Evolutionary conservation across 1,140 invertebrate species (phyloP).

Genomic region (Macrocentrus cingulum): DNA sequence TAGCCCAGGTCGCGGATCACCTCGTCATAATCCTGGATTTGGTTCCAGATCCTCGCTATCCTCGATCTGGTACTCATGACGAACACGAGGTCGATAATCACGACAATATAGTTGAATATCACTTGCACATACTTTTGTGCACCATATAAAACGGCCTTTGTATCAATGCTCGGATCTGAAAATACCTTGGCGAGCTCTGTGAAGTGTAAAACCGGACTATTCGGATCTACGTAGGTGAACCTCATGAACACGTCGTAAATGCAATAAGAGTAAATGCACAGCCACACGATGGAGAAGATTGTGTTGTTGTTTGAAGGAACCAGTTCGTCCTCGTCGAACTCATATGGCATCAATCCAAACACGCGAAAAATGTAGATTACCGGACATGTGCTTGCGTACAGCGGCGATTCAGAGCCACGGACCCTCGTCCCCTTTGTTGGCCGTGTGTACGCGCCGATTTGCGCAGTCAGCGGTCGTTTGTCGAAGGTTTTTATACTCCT

Average conservation of each 20-base stretch:
- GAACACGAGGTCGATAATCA: constrained; percentile 30
- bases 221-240: background rate
- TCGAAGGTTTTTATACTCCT: too few relatives aligned
- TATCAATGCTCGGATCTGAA: background rate
- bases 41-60: constrained; percentile 44
- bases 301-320: constrained; percentile 35
- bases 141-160: background rate
- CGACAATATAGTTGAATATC: constrained; percentile 37
- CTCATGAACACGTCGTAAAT: constrained; percentile 26
- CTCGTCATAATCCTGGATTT: constrained; percentile 45
- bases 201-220: constrained; percentile 20
- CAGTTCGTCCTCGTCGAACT: constrained; percentile 36
- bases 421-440: background rate
- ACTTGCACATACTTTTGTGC: constrained; percentile 32
- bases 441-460: background rate
- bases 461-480: background rate
- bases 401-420: constrained; percentile 37
- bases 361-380: constrained; percentile 36
- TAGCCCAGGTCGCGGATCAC: constrained; percentile 35
- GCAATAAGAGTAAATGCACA: constrained; percentile 28
- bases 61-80: constrained; percentile 25
- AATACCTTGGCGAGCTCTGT: constrained; percentile 43
- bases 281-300: constrained; percentile 25
- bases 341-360: constrained; percentile 49
- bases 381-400: constrained; percentile 45